Conservation (phyloP, 2,797 vertebrate genomes). For the Pseudotriccus pelzelni region DNA sequence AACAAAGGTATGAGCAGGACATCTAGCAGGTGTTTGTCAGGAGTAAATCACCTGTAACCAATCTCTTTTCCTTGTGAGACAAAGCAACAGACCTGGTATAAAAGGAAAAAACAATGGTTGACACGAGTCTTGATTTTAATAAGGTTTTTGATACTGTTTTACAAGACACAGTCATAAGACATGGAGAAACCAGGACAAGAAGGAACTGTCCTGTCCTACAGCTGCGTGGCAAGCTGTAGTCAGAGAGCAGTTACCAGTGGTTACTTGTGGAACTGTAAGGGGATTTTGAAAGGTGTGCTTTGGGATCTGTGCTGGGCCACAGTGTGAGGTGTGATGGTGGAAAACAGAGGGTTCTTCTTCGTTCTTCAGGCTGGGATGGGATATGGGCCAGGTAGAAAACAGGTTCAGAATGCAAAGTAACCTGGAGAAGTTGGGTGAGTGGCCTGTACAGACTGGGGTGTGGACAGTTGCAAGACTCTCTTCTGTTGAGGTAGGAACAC, state of each 20-base stretch:
- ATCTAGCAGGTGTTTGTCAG: neutral
- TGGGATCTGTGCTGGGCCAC: neutral
- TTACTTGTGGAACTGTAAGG: neutral
- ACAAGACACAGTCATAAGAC: neutral
- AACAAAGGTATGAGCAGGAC: neutral
- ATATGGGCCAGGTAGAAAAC: neutral
- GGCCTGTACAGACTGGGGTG: neutral
- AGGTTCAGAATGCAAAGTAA: neutral
- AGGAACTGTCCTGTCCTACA: neutral
- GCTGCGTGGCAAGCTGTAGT: neutral
- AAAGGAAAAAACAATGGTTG: neutral
- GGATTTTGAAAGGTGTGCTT: neutral
- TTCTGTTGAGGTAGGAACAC: neutral
- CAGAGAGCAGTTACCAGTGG: neutral
- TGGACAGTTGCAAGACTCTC: neutral
- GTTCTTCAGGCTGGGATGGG: neutral
- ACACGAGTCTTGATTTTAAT: neutral
- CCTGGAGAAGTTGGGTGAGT: neutral
- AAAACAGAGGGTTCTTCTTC: neutral
- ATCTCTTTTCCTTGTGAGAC: neutral
- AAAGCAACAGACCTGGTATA: neutral
- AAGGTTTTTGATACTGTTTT: neutral
- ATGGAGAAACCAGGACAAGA: neutral
- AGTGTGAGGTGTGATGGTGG: rapidly evolving
- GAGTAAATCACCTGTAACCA: neutral